Percentiles rank a stretch among this genome's conserved stretches.
Evolutionary conservation across 2,113 vertebrate genomes (phyloP).

Genomic region (Atrichornis clamosus): DNA sequence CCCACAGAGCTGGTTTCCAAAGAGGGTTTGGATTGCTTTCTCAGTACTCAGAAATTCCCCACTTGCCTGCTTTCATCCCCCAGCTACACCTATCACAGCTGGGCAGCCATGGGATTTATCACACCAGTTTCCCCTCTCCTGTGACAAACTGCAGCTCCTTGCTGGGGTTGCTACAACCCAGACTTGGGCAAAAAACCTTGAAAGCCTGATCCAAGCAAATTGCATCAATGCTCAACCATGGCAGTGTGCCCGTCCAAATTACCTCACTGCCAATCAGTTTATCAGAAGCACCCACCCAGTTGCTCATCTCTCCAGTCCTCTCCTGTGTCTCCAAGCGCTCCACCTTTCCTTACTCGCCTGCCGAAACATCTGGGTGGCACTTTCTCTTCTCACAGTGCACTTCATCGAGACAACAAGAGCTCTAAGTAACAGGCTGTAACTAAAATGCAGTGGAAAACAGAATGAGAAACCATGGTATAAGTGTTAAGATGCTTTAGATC

Average conservation of each 20-base stretch:
- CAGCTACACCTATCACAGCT: background rate
- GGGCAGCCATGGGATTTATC: background rate
- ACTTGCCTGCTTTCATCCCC: background rate
- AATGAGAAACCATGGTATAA: background rate
- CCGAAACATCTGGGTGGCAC: background rate
- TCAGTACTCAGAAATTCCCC: background rate
- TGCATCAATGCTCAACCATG: background rate
- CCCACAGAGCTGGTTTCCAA: background rate
- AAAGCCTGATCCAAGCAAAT: background rate
- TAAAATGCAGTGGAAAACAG: background rate
- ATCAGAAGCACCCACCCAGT: background rate
- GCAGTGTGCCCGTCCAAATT: background rate
- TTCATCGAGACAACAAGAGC: background rate
- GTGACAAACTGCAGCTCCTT: background rate
- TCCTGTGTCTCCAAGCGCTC: background rate
- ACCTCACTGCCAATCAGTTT: background rate
- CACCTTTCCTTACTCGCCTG: background rate
- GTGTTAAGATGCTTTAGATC: background rate
- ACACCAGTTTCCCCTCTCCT: background rate
- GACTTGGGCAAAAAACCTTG: background rate
- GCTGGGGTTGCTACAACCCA: background rate
- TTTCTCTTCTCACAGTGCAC: background rate
- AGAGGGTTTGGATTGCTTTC: background rate
- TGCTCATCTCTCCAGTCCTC: background rate
- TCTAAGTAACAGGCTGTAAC: background rate